phyloP scores from a whole-genome alignment of 2,797 vertebrate genomes.

The Zonotrichia albicollis region DNA sequence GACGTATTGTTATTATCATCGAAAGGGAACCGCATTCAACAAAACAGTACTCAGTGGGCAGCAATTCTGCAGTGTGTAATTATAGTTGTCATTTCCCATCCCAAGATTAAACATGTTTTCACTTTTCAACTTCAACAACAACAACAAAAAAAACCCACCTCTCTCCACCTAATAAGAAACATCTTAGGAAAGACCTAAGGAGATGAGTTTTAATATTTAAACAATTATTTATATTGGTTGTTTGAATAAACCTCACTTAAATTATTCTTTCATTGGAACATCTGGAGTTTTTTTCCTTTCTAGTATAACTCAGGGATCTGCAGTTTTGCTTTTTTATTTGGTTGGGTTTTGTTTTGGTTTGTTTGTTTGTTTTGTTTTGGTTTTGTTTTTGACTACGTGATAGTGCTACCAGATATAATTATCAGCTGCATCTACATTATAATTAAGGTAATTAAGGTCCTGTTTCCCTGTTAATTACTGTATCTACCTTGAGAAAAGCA shows the following conservation, averaged over 20 bases:
- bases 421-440: conserved; percentile 18
- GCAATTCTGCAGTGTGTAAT: conserved; percentile 77
- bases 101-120: conserved; percentile 39
- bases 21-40: conserved; percentile 59
- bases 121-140: conserved; percentile 28
- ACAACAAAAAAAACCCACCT: not conserved
- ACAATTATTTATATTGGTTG: not conserved
- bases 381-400: not conserved
- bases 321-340: not conserved
- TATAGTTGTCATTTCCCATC: conserved; percentile 30
- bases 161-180: not conserved
- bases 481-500: conserved; percentile 26
- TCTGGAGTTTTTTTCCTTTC: not conserved
- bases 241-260: not conserved
- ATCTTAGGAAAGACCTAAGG: not conserved
- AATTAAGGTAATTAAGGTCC: conserved; percentile 63
- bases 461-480: conserved; percentile 55
- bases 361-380: not conserved
- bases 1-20: conserved; percentile 79
- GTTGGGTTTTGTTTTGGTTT: not conserved
- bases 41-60: conserved; percentile 67
- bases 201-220: conserved; percentile 32
- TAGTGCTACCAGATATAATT: conserved; percentile 50
- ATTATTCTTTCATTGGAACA: not conserved
- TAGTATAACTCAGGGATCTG: not conserved